These are phyloP conservation scores for Sandelia bainsii DNA, from an alignment of 2,797 vertebrate species.

Conservation along the genomic window DNA sequence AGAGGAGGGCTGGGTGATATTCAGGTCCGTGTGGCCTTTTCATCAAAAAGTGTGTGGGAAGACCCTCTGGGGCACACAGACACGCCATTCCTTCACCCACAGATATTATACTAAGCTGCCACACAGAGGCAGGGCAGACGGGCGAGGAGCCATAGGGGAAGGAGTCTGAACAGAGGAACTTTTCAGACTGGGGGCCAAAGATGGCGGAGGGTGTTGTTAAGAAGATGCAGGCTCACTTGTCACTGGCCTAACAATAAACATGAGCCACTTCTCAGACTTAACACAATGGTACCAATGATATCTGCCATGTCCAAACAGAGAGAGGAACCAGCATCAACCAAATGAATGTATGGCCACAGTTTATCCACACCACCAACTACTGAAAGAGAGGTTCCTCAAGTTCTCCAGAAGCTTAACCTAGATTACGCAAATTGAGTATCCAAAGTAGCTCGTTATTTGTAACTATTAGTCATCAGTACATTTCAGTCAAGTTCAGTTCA, in stretches of 20 bases:
- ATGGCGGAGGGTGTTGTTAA: constrained; percentile 42
- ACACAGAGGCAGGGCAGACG: constrained; percentile 52
- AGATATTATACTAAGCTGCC: constrained; percentile 64
- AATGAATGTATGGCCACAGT: not conserved
- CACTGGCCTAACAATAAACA: constrained; percentile 54
- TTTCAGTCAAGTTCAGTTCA: not conserved
- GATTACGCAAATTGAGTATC: not conserved
- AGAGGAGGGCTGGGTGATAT: constrained; percentile 67
- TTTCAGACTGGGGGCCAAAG: constrained; percentile 60
- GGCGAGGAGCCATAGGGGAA: constrained; percentile 48
- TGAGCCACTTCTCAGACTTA: constrained; percentile 50
- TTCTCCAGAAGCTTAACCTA: not conserved
- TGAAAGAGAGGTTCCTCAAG: not conserved
- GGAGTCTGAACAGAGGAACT: constrained; percentile 68
- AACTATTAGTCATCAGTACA: too few relatives aligned
- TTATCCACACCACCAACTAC: not conserved
- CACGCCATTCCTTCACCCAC: constrained; percentile 74
- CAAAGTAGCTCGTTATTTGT: not conserved
- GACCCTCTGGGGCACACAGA: constrained; percentile 67
- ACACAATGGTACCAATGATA: constrained; percentile 33
- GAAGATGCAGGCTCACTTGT: constrained; percentile 49
- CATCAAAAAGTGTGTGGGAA: constrained; percentile 76
- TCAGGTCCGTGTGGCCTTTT: constrained; percentile 68
- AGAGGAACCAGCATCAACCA: constrained; percentile 1
- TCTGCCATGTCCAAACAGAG: constrained; percentile 2